Base-by-base conservation (phyloP, 1,140 invertebrate genomes). In the Nilaparvata lugens region DNA sequence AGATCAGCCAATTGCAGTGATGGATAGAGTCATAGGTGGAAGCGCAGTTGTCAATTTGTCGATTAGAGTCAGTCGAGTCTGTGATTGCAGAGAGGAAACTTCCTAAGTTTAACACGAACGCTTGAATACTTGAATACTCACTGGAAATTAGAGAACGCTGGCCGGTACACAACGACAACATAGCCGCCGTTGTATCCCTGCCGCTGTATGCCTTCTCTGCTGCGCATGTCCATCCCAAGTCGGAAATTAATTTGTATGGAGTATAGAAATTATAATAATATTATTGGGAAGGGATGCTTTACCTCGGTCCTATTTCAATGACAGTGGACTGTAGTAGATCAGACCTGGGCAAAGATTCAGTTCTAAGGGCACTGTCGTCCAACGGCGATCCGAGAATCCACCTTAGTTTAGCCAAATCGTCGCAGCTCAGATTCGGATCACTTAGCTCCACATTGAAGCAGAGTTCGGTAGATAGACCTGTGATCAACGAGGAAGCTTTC, bases 261-360 rank as follows among this genome's bases (percentile, higher is more conserved):
- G 14, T 35, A 13, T 14, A 48, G 25, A n/a, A 52, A 24, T 42
- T n/a, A 23, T 35, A 2, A 55, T 16, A n/a, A 64, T 11, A 51
- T 56, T 56, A 14, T 9, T 56, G n/a, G 23, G 43, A 25, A 43
- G 2, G 57, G 3, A 28, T 5, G 43, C 18, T 21, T 48, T 5
- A 88, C 78, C 86, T 84, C 38, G 89, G 89, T 24, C 89, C 89
- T 72, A 90, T 87, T 81, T 92, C 89, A 66, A 90, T 81, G 23
- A 88, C 59, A 3, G 80, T 64, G 56, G 76, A 73, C 64, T 78
- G 68, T 38, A 67, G 59, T 43, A 69, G 57, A 14, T 73, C 63
- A 56, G 69, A 65, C 40, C 77, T 75, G 19, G 75, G 73, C 14
- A 72, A 69, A 9, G 77, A 69, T 64, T 75, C 65, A 56, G 61